Conservation (phyloP, 2,797 vertebrate species). For the Anguilla anguilla region DNA sequence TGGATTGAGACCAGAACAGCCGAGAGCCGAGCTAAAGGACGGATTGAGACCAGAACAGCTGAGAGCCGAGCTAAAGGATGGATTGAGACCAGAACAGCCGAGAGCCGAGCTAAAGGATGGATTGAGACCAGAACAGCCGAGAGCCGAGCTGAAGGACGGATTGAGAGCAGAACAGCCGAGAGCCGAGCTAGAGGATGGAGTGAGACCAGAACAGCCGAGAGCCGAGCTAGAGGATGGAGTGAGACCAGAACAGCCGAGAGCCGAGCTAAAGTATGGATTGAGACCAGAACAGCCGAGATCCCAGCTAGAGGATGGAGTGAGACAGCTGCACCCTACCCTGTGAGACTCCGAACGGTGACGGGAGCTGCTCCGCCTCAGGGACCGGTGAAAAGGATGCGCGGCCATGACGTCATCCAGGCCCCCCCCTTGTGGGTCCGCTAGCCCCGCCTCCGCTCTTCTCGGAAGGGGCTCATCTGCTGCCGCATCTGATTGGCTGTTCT, state of each 20-base stretch:
- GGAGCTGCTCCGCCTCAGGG: constrained; percentile 71
- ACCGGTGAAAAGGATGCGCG: constrained; percentile 72
- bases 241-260: not conserved
- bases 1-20: not conserved
- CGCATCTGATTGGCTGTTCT: constrained; percentile 60
- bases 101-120: no score
- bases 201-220: not conserved
- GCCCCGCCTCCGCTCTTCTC: constrained; percentile 70
- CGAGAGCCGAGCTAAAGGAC: not conserved
- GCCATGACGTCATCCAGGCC: constrained; percentile 63
- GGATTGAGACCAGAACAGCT: not conserved
- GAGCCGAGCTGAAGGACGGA: no score
- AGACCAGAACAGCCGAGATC: no score
- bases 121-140: no score
- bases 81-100: no score
- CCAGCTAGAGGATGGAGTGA: no score
- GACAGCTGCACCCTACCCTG: constrained; percentile 57
- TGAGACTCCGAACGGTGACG: constrained; percentile 69
- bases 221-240: not conserved
- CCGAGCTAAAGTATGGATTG: no score
- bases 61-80: no score
- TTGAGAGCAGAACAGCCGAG: no score
- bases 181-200: no score
- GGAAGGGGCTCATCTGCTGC: constrained; percentile 68
- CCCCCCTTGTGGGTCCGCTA: constrained; percentile 75